A percentile compares a stretch with the other conserved stretches of the same genome.
Evolutionary conservation across 2,888 invertebrate genomes (phyloP).

Genomic region (Pristionchus maxplancki): DNA sequence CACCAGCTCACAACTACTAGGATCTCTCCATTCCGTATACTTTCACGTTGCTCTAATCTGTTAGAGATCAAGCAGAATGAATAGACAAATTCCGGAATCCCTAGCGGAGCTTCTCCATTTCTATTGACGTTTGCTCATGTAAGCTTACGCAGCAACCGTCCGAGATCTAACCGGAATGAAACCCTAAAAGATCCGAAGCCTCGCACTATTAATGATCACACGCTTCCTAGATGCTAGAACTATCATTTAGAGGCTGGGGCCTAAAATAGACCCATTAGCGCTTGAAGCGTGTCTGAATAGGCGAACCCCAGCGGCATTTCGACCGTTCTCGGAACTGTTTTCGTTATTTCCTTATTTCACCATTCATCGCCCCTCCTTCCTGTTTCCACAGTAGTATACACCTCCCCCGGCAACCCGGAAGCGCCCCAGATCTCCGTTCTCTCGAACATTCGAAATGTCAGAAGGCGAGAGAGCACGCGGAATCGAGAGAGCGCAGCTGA

Average conservation of each 20-base stretch:
- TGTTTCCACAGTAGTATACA: not conserved
- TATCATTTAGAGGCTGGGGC: no score
- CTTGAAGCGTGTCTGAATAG: not conserved
- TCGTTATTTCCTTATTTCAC: not conserved
- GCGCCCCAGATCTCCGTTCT: not conserved
- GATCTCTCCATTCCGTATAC: not conserved
- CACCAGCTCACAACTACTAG: not conserved
- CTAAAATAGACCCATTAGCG: no score
- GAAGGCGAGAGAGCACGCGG: not conserved
- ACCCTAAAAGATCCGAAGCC: not conserved
- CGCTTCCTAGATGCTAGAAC: no score
- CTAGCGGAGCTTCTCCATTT: not conserved
- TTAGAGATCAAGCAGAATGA: no score
- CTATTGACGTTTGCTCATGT: not conserved
- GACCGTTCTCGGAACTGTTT: not conserved
- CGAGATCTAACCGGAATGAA: not conserved
- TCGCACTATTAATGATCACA: not conserved
- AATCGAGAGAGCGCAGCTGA: conserved; percentile 38
- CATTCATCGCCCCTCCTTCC: not conserved
- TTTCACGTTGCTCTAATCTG: not conserved
- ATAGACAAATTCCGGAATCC: not conserved
- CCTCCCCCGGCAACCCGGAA: not conserved
- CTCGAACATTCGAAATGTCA: not conserved
- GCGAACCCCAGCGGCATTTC: no score
- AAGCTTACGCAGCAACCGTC: not conserved